Evolutionary conservation across 2,888 invertebrate species (phyloP), one percentile per base, ranked within the genome.

Genomic region (Agrochola litura): DNA sequence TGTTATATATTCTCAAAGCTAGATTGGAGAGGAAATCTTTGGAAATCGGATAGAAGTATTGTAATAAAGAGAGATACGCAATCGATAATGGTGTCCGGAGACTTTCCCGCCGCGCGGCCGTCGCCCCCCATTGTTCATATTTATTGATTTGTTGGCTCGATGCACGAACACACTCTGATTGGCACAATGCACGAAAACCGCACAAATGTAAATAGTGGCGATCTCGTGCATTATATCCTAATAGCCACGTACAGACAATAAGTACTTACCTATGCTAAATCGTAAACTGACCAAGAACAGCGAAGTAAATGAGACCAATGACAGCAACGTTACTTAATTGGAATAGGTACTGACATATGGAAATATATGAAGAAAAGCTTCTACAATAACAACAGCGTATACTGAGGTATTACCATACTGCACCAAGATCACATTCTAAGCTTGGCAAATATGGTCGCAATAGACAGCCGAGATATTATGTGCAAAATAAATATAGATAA

Each of bases 121-220:
- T 77, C 74, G 77, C 75, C 25, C 71, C 56, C 65, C 46, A 85
- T 85, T 85, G 84, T 83, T 68, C 64, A 63, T 58, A 60, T 41
- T 65, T 61, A 64, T 71, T 86, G 85, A 86, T 85, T 84, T 81
- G 84, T 85, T 60, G 70, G 41, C 74, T 67, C 73, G 14, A 37
- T 41, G 65, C 86, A 86, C 77, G 85, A 79, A 83, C 76, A 61
- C 61, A 72, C 61, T 58, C 22, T 66, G 68, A 85, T 76, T 66
- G 60, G 65, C 25, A 58, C 56, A 61, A 68, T 76, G 72, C 82
- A 73, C 61, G 76, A 61, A 67, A 73, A 73, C 43, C 37, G 37
- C 73, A 56, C 49, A 5, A n/a, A 37, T 54, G 37, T 54, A 30
- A 25, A 52, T 46, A 19, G 16, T 52, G 46, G 58, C 14, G 10